Evolutionary conservation across 2,888 invertebrate species (phyloP).

Genomic region (Mylabris sibirica): DNA sequence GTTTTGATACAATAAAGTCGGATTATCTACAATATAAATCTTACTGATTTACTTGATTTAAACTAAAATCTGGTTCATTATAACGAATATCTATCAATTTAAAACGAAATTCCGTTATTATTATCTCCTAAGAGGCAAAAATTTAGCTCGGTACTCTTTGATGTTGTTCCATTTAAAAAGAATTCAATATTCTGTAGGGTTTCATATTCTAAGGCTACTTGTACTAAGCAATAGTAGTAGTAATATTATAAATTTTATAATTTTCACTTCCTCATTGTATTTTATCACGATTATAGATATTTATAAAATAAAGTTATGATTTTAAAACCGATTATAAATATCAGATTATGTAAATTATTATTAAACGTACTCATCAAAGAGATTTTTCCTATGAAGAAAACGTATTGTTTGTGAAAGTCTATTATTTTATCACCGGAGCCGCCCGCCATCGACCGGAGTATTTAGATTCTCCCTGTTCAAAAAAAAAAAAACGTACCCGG

Average conservation of each 20-base stretch:
- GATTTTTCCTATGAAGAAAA: background rate
- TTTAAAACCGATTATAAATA: conserved; percentile 12
- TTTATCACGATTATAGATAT: conserved; percentile 11
- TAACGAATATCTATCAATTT: background rate
- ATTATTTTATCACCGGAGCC: background rate
- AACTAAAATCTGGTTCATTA: conserved; percentile 7
- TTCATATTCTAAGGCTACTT: background rate
- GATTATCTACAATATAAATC: conserved; percentile 1
- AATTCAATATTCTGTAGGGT: background rate
- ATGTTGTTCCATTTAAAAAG: background rate
- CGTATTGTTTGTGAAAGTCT: background rate
- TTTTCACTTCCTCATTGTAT: conserved; percentile 10
- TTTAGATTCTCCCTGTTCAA: too few relatives aligned
- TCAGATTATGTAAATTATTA: conserved; percentile 12
- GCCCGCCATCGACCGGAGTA: too few relatives aligned
- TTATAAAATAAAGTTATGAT: conserved; percentile 13
- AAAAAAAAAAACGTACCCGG: too few relatives aligned
- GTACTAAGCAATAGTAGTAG: background rate
- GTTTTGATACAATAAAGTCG: background rate
- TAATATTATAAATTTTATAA: conserved; percentile 5
- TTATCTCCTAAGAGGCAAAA: background rate
- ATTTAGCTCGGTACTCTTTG: background rate
- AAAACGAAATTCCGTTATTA: background rate
- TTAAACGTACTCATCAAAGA: background rate
- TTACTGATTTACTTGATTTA: conserved; percentile 1